Percentiles rank a stretch among this genome's conserved stretches.
These are phyloP conservation scores for Hedychridium roseum DNA, from an alignment of 2,888 invertebrate species.

Conservation along the genomic window DNA sequence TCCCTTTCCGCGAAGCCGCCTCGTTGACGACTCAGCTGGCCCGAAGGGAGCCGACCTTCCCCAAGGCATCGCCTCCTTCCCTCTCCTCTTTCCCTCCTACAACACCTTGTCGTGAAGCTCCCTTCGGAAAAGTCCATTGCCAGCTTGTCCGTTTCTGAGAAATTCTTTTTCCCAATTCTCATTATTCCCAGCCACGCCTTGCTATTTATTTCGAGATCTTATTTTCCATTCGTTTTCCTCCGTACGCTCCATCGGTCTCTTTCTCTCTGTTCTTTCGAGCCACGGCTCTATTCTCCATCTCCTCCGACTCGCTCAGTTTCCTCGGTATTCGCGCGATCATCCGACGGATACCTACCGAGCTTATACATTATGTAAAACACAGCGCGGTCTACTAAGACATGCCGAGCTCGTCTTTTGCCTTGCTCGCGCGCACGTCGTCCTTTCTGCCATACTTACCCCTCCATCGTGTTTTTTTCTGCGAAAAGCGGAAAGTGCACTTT, in stretches of 20 bases:
- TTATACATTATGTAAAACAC: constrained; percentile 35
- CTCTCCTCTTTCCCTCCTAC: background rate
- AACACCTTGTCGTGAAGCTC: background rate
- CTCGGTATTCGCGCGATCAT: no score
- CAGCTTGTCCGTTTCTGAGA: background rate
- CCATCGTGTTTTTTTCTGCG: constrained; percentile 12
- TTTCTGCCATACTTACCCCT: constrained; percentile 10
- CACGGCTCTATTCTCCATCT: no score
- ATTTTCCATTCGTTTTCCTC: no score
- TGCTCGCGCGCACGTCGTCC: background rate
- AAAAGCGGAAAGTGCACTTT: constrained; percentile 23
- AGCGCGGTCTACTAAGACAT: constrained; percentile 6
- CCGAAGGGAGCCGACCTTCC: background rate
- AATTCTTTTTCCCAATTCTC: no score
- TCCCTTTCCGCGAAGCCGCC: background rate
- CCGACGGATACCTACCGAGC: constrained; percentile 17
- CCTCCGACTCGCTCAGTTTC: no score
- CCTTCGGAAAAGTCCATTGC: background rate
- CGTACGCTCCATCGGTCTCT: constrained; percentile 1
- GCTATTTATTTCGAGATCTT: no score
- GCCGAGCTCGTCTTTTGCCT: constrained; percentile 1
- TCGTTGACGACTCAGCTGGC: background rate
- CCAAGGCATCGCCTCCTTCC: background rate
- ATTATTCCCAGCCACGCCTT: no score
- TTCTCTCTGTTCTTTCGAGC: no score